Evolutionary conservation across 2,797 vertebrate genomes (phyloP).

Genomic region (Syngnathus rostellatus): DNA sequence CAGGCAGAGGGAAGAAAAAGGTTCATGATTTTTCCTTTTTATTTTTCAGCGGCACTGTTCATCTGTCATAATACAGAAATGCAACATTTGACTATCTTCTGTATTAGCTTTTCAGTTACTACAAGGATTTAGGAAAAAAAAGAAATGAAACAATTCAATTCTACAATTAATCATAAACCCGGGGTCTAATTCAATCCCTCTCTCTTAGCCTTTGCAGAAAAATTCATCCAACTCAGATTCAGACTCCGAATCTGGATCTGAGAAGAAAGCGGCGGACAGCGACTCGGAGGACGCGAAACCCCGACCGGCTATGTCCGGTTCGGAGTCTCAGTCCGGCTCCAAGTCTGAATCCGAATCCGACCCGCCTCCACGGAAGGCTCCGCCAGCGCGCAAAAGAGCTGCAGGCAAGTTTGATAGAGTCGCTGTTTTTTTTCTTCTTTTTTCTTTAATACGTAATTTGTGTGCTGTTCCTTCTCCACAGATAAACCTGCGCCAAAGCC

Average conservation of each 20-base stretch:
- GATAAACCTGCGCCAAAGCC: conserved; percentile 86
- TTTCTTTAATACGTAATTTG: not conserved
- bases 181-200: not conserved
- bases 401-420: not conserved
- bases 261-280: conserved; percentile 62
- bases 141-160: too few species aligned
- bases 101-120: too few species aligned
- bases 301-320: conserved; percentile 70
- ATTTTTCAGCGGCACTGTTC: not conserved
- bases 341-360: conserved; percentile 84
- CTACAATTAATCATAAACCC: not conserved
- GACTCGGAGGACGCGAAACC: conserved; percentile 72
- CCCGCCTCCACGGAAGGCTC: conserved; percentile 76
- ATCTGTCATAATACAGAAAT: not conserved
- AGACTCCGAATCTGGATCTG: conserved; percentile 75
- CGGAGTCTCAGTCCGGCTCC: conserved; percentile 75
- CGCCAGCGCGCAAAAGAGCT: conserved; percentile 83
- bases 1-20: conserved; percentile 67
- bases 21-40: conserved; percentile 25
- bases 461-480: conserved; percentile 17
- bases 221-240: conserved; percentile 81
- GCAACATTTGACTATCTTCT: too few species aligned
- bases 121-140: too few species aligned
- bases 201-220: conserved; percentile 60
- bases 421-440: not conserved